Evolutionary conservation across 2,888 invertebrate genomes (phyloP).

Genomic region (Conops quadrifasciatus): DNA sequence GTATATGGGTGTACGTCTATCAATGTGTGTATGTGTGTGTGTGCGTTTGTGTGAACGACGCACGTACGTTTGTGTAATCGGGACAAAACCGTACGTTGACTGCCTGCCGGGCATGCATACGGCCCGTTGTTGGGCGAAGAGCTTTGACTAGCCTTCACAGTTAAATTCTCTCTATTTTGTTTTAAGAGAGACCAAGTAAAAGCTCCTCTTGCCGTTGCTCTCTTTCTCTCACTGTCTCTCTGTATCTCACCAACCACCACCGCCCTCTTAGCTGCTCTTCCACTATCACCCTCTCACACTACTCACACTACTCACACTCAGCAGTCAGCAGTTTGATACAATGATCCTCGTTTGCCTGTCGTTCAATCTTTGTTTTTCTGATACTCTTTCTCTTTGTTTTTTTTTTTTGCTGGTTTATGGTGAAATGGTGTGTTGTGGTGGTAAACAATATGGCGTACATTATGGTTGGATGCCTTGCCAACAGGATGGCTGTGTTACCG

Average conservation of each 20-base stretch:
- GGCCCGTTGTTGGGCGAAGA: neutral
- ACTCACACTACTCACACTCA: neutral
- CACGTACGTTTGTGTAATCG: neutral
- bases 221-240: neutral
- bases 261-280: neutral
- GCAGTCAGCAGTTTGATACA: neutral
- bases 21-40: neutral
- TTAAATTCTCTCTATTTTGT: conserved; percentile 2
- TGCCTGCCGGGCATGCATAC: conserved; percentile 13
- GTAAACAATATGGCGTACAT: conserved; percentile 9
- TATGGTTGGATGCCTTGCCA: neutral
- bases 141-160: neutral
- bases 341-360: conserved; percentile 25
- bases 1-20: conserved; percentile 2
- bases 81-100: conserved; percentile 5
- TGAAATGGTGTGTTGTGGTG: conserved; percentile 11
- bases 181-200: conserved; percentile 4
- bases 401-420: neutral
- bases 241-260: neutral
- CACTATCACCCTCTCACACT: too few relatives aligned
- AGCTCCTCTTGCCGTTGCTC: neutral
- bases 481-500: neutral
- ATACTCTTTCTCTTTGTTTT: too few relatives aligned
- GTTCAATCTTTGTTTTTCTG: neutral
- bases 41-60: too few relatives aligned